A percentile compares a stretch with the other conserved stretches of the same genome.
Evolutionary conservation across 2,797 vertebrate genomes (phyloP).

Genomic region (Pangasius mekongensis): DNA sequence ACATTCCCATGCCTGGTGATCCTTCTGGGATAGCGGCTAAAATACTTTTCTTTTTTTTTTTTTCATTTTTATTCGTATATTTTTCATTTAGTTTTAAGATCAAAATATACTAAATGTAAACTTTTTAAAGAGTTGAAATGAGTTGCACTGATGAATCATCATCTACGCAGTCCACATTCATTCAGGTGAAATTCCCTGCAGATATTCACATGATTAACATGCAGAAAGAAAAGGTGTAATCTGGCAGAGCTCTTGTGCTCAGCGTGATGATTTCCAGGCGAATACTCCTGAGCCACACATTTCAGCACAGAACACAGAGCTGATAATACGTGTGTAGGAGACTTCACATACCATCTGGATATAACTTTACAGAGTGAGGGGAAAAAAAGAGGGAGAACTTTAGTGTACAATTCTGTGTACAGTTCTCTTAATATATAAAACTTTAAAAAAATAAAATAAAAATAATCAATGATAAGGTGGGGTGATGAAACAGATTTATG

Average conservation of each 20-base stretch:
- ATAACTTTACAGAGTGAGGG: not conserved
- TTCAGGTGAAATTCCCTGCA: not conserved
- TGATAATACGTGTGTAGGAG: not conserved
- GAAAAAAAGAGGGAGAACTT: no score
- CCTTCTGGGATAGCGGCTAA: not conserved
- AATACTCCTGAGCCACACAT: not conserved
- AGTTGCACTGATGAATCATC: not conserved
- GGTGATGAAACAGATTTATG: no score
- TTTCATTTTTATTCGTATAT: not conserved
- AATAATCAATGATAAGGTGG: no score
- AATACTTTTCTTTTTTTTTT: not conserved
- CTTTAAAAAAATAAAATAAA: no score
- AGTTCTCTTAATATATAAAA: not conserved
- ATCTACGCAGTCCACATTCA: not conserved
- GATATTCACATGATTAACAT: not conserved
- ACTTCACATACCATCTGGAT: not conserved
- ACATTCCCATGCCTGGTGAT: not conserved
- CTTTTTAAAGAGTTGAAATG: not conserved
- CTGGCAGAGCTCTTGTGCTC: not conserved
- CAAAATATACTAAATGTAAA: not conserved
- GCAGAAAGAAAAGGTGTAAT: not conserved
- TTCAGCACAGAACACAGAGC: not conserved
- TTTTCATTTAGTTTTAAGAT: not conserved
- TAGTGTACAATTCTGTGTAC: not conserved
- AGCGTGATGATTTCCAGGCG: not conserved